Evolutionary conservation across 2,113 vertebrate genomes (phyloP).

Genomic region (Campylomormyrus numenius): DNA sequence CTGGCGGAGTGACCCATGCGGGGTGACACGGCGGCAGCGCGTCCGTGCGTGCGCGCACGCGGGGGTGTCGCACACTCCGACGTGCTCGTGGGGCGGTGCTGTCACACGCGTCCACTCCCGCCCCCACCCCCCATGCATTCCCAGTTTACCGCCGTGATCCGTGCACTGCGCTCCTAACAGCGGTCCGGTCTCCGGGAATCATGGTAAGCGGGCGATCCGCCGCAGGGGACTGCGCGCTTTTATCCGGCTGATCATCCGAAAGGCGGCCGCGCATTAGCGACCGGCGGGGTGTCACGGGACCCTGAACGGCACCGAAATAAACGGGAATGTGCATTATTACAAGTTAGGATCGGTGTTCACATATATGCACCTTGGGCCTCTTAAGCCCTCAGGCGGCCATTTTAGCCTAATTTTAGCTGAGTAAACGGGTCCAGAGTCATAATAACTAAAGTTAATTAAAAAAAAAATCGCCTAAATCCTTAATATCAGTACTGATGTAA

Average conservation of each 20-base stretch:
- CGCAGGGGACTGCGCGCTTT: neutral
- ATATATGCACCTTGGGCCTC: slow-evolving; percentile 20
- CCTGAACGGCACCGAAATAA: neutral
- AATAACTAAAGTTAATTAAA: slow-evolving; percentile 16
- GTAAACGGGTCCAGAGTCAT: slow-evolving; percentile 18
- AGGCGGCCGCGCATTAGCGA: neutral
- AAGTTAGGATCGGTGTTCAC: neutral
- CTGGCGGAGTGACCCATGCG: neutral
- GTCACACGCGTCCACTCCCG: slow-evolving; percentile 20
- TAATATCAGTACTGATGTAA: neutral
- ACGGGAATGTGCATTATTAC: neutral
- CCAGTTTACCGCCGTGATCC: slow-evolving; percentile 26
- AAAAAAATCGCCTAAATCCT: neutral
- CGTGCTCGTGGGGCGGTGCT: neutral
- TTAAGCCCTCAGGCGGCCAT: slow-evolving; percentile 53
- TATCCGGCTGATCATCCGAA: neutral
- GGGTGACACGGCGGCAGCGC: neutral
- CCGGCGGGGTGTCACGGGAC: neutral
- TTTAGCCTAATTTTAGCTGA: slow-evolving; percentile 57
- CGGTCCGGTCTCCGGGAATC: slow-evolving; percentile 46
- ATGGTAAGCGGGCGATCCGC: slow-evolving; percentile 56
- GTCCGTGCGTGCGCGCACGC: neutral
- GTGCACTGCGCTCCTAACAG: slow-evolving; percentile 36
- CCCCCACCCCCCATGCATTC: slow-evolving; percentile 49
- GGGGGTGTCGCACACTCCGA: neutral